Base-by-base conservation (phyloP, 2,113 vertebrate species). In the Colossoma macropomum region DNA sequence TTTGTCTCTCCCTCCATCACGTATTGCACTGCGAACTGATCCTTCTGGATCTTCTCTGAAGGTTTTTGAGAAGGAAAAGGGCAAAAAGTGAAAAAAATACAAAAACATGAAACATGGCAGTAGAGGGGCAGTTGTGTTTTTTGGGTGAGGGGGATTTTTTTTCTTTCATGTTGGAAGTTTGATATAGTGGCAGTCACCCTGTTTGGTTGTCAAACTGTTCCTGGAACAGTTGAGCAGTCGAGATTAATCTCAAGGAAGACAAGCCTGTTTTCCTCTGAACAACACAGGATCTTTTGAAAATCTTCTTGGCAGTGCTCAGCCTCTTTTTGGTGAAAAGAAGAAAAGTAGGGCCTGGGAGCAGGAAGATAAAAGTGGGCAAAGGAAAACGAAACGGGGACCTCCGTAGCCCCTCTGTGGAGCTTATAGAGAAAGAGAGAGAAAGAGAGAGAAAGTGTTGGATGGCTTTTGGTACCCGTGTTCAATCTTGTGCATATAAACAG, bases 381-480 rank as follows among this genome's bases (percentile, higher is more conserved):
- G 23, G 28, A 41, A 48, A 59, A 56, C 21, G 56, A 60, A 15
- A 69, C n/a, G 45, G 19, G 32, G 32, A 71, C 68, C 68, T 45
- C 68, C 68, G 12, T n/a, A 54, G 77, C 48, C 62, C 75, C 60
- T 68, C 41, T 65, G 75, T 54, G 28, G 80, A 23, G 21, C 48
- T 21, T 28, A 34, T 16, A 72, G 52, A 63, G 19, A 65, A 86
- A 83, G 82, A 70, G 65, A 84, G 86, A 86, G 84, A 87, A 78
- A 90, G 85, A 87, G 30, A 82, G 87, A 87, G 90, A 89, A 80
- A 75, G 88, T 80, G 88, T 89, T 85, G 89, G 88, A 91, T 95
- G 94, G 93, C 93, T 95, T 94, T 93, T 93, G 94, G 92, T 95
- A 94, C 94, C 94, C 93, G 92, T 94, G 92, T 95, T 92, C 93